Percentiles rank a stretch among this genome's conserved stretches.
phyloP scores from a whole-genome alignment of 1,140 invertebrate genomes.

The Drosophila sproati region DNA sequence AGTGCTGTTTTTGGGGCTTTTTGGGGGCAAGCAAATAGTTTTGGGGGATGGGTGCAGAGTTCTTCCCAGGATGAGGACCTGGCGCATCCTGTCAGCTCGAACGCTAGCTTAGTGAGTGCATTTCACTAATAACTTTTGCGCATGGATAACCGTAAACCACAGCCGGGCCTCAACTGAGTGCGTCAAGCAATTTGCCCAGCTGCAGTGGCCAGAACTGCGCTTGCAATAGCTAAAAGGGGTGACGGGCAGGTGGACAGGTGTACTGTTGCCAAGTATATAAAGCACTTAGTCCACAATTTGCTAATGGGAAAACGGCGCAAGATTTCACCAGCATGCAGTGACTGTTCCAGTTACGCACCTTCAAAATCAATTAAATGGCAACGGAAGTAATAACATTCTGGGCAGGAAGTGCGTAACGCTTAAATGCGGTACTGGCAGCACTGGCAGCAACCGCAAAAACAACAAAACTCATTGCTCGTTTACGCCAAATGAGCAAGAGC shows the following conservation, averaged over 20 bases:
- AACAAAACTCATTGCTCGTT: constrained; percentile 58
- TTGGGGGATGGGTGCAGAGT: not conserved
- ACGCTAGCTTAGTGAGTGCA: constrained; percentile 56
- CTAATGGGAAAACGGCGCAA: constrained; percentile 68
- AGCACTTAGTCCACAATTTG: constrained; percentile 81
- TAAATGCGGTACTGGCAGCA: constrained; percentile 64
- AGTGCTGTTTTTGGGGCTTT: constrained; percentile 81
- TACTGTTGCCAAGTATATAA: constrained; percentile 45
- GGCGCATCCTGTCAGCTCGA: constrained; percentile 11
- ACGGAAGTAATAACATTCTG: constrained; percentile 81
- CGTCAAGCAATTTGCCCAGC: constrained; percentile 54
- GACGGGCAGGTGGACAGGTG: not conserved
- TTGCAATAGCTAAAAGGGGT: constrained; percentile 7
- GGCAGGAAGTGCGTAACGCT: constrained; percentile 77
- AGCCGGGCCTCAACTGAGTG: constrained; percentile 22
- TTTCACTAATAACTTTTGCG: constrained; percentile 80
- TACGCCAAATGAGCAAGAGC: constrained; percentile 61
- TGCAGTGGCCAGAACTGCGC: constrained; percentile 52
- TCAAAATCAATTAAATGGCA: constrained; percentile 81
- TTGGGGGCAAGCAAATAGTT: constrained; percentile 57
- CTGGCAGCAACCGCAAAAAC: constrained; percentile 64
- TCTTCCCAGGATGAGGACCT: too few relatives aligned
- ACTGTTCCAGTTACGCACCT: constrained; percentile 56
- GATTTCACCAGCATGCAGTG: constrained; percentile 22
- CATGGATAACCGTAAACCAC: constrained; percentile 64